Conservation (phyloP, 2,888 invertebrate genomes). For the Oscheius myriophilus region DNA sequence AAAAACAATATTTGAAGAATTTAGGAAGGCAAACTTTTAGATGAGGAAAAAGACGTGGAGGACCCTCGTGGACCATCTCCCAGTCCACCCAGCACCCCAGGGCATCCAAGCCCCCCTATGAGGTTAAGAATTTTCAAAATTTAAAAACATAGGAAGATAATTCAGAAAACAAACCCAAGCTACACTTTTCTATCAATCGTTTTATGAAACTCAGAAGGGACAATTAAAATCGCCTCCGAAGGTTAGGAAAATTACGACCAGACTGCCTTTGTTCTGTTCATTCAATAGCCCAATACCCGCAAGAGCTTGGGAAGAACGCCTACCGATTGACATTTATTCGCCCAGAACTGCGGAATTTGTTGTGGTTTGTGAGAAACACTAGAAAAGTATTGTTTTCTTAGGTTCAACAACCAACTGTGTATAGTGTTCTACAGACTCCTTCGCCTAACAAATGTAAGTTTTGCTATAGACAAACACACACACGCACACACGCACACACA, state of each 20-base stretch:
- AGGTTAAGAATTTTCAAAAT: background rate
- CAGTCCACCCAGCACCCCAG: constrained; percentile 1
- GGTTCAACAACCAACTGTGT: background rate
- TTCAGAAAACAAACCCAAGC: background rate
- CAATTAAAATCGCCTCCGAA: background rate
- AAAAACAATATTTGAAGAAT: background rate
- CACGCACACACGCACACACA: too few species aligned
- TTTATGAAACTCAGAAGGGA: background rate
- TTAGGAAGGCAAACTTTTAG: constrained; percentile 65
- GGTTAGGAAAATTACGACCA: background rate
- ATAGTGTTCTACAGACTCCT: background rate
- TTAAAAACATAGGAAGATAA: background rate
- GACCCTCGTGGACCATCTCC: constrained; percentile 40
- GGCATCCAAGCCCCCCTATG: too few species aligned
- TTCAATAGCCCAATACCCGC: background rate
- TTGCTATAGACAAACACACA: too few species aligned
- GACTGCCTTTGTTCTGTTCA: background rate
- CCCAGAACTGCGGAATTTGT: background rate
- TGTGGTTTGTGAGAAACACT: constrained; percentile 1
- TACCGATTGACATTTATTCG: background rate
- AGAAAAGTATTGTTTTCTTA: background rate
- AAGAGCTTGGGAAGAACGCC: background rate
- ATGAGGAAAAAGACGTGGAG: constrained; percentile 63
- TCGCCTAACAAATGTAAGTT: background rate
- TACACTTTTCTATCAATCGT: background rate